Conservation (phyloP, 2,113 vertebrate genomes). For the Pithys albifrons region DNA sequence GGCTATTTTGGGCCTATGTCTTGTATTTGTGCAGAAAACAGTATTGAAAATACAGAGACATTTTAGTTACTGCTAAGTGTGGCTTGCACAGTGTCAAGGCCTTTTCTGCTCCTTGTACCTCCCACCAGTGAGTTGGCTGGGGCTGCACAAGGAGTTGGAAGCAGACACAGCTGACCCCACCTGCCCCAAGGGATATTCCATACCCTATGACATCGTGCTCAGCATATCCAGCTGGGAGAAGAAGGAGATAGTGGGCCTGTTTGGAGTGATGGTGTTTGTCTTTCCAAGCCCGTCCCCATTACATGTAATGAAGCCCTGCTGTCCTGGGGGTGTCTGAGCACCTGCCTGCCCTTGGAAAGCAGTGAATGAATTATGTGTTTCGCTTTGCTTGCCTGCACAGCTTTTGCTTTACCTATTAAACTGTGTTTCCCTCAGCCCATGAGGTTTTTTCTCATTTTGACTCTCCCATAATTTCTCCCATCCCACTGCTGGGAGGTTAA, state of each 20-base stretch:
- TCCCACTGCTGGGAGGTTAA: not conserved
- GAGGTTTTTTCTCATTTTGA: not conserved
- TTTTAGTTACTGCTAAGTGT: not conserved
- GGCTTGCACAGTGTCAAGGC: not conserved
- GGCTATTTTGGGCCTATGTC: not conserved
- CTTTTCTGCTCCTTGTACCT: not conserved
- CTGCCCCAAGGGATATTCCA: not conserved
- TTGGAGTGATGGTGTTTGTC: not conserved
- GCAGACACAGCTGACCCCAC: not conserved
- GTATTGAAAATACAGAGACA: not conserved
- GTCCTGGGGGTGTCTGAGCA: not conserved
- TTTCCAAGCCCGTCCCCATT: not conserved
- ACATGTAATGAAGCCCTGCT: not conserved
- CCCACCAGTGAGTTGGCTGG: not conserved
- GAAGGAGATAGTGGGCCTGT: not conserved
- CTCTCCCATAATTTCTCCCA: not conserved
- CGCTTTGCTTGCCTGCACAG: not conserved
- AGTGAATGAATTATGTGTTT: not conserved
- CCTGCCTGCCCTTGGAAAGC: not conserved
- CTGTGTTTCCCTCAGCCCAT: not conserved
- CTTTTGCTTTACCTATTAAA: not conserved
- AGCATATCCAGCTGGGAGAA: fast-evolving
- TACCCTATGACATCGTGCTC: not conserved
- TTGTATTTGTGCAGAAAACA: not conserved
- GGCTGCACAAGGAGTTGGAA: not conserved